Percentiles rank a stretch among this genome's conserved stretches.
These are phyloP conservation scores for Anastrepha obliqua DNA, from an alignment of 1,140 invertebrate genomes.

Conservation along the genomic window DNA sequence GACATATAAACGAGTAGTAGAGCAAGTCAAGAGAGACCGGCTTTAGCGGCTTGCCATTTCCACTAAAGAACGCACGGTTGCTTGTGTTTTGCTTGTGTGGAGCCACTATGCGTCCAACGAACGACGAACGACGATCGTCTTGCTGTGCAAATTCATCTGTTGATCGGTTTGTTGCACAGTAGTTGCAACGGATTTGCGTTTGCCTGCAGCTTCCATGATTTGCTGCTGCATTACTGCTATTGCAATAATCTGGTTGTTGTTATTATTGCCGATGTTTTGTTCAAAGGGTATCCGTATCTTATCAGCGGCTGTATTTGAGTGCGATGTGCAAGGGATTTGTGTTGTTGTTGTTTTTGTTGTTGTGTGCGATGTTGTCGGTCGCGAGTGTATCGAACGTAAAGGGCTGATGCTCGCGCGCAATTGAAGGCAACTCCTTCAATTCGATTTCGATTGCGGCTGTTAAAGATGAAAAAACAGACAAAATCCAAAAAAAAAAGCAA, in stretches of 20 bases:
- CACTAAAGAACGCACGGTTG: not conserved
- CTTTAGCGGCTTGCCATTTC: not conserved
- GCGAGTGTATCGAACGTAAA: too few relatives aligned
- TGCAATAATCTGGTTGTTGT: not conserved
- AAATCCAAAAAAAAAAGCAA: too few relatives aligned
- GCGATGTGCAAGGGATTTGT: conserved; percentile 47
- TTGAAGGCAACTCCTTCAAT: not conserved
- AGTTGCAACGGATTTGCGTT: conserved; percentile 71
- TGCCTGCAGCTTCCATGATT: conserved; percentile 73
- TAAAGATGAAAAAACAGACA: not conserved
- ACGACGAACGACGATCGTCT: not conserved
- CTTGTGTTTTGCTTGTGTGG: too few relatives aligned
- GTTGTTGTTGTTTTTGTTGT: not conserved
- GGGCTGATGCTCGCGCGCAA: not conserved
- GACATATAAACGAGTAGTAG: not conserved
- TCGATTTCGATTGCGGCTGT: not conserved
- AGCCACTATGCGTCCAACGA: not conserved
- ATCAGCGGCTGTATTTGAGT: conserved; percentile 29
- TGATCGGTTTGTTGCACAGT: conserved; percentile 61
- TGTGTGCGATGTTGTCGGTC: not conserved
- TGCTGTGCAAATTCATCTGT: not conserved
- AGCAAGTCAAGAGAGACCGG: not conserved
- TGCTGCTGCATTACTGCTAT: conserved; percentile 47
- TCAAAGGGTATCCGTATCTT: conserved; percentile 46
- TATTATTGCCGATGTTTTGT: conserved; percentile 26